Base-by-base conservation (phyloP, 2,888 invertebrate genomes). In the Eilema sororculum region DNA sequence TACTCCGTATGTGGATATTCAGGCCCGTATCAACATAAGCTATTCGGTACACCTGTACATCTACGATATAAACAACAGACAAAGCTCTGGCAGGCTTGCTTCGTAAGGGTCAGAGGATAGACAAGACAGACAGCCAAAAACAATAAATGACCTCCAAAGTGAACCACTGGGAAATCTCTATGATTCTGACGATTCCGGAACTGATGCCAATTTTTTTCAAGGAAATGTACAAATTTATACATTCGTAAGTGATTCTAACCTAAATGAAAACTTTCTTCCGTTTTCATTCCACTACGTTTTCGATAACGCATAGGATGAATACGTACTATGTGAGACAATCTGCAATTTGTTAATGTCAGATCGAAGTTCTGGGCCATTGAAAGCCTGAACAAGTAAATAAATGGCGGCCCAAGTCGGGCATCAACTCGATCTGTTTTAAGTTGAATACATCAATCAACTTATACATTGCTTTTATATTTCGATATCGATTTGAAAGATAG, bases 361-460 rank as follows among this genome's bases (percentile, higher is more conserved):
- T 61, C 60, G 74, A 69, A 74, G 83, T 84, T 86, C 84, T 82
- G 81, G 81, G 83, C 83, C 80, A 84, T 76, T 81, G 83, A 78
- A 80, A 76, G 72, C 76, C 76, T 80, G 83, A 78, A 81, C 77
- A 74, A 76, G 75, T 78, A 79, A 77, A 78, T 72, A 75, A 80
- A 78, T 76, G 74, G 78, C 76, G 72, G 75, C 72, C 78, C 71
- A 79, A 77, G 69, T 78, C 73, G 69, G 76, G 79, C 83, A 86
- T 86, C 82, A 82, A 83, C 82, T 82, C 83, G 76, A 80, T 79
- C 77, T 68, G 78, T 84, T 85, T 85, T 82, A 83, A 84, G 84
- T 84, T 84, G 78, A 80, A 85, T 75, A 78, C 82, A 88, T 88
- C 86, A 86, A 88, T 89, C 88, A 87, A 76, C 67, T 78, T 75